Percentiles rank a stretch among this genome's conserved stretches.
These are phyloP conservation scores for Echinometra lucunter DNA, from an alignment of 53 echinoderm and acorn worm genomes.

Conservation along the genomic window DNA sequence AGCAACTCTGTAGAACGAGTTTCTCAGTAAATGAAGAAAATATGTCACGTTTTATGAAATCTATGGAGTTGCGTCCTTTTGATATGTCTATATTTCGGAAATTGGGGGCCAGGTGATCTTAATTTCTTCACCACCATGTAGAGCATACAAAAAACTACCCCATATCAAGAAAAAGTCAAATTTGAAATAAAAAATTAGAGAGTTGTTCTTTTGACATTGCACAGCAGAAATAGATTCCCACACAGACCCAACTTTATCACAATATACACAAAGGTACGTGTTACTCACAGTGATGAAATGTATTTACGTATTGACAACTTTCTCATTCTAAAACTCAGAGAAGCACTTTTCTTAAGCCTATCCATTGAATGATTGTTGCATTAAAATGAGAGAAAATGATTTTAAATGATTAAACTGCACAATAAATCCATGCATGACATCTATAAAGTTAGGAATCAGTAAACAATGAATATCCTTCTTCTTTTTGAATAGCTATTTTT, in stretches of 20 bases:
- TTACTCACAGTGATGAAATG: slow-evolving; percentile 60
- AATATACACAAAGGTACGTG: background rate
- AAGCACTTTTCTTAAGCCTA: slow-evolving; percentile 65
- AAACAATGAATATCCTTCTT: background rate
- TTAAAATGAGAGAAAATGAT: background rate
- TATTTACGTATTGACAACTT: slow-evolving; percentile 17
- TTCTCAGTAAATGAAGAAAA: no score
- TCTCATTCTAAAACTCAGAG: slow-evolving; percentile 7
- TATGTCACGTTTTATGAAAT: no score
- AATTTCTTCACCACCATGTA: no score
- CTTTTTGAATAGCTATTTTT: background rate
- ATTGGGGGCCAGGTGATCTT: no score
- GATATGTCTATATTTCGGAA: no score
- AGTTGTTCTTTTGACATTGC: background rate
- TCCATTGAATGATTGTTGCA: slow-evolving; percentile 3
- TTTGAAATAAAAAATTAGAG: no score
- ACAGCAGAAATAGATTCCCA: background rate
- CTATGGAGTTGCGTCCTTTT: no score
- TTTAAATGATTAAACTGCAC: background rate
- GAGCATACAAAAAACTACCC: no score
- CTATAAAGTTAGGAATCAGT: background rate
- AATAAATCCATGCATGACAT: background rate
- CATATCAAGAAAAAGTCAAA: no score
- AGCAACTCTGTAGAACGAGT: no score
- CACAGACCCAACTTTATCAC: slow-evolving; percentile 1